Base-by-base conservation (phyloP, 2,888 invertebrate species). In the Harpalus rufipes region DNA sequence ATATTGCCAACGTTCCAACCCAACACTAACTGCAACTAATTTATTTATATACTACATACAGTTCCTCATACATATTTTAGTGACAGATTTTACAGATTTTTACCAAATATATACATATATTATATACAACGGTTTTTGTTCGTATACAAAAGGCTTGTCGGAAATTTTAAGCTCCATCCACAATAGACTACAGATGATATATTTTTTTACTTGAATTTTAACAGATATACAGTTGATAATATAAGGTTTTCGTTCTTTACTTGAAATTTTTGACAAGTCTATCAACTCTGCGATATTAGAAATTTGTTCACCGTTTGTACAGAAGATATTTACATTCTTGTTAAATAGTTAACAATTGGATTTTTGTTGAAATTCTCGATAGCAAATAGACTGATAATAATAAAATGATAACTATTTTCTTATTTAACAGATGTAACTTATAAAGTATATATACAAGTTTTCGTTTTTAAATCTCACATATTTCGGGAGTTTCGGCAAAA, bases 1-100 rank as follows among this genome's bases (percentile, higher is more conserved):
- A 90, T 90, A 90, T 90, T 91, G 91, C 91, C 91, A 91, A 91
- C 89, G 90, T 88, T 88, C 90, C 90, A 89, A 90, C 89, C 88
- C 88, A 56, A 85, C 79, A 85, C 76, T 88, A 87, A 87, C 87
- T 87, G 86, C 87, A 87, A 87, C 87, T 87, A 84, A 87, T 85
- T 84, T 84, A 84, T 84, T 86, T 88, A 86, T 88, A 87, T 88
- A 87, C 86, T 86, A 88, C 86, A 68, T 88, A 91, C 90, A 91
- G 91, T 91, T 91, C 91, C 91, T 91, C 89, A 90, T 86, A 88
- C 87, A 89, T 89, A 88, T 89, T 90, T 89, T 89, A 89, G 87
- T 88, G 88, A 89, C 89, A 89, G 89, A 90, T 91, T 84, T 90
- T 91, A 90, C 90, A 91, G 89, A 91, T 90, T 90, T 91, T 91